phyloP scores from a whole-genome alignment of 2,113 vertebrate species.

The Cyanoramphus novaezelandiae region DNA sequence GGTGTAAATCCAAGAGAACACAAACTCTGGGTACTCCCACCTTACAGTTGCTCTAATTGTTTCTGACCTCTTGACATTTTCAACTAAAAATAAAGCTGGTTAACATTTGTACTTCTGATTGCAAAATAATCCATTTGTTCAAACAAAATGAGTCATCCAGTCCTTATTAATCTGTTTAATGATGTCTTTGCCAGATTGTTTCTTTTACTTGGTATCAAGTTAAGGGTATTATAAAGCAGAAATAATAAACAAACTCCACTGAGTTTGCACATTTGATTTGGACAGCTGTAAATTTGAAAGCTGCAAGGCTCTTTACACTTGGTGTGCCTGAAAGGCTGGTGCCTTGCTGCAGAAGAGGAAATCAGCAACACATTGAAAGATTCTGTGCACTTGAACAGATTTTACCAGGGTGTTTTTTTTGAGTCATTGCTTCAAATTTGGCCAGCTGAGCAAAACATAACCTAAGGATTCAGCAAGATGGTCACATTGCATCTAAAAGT shows the following conservation, averaged over 20 bases:
- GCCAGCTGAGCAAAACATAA: neutral
- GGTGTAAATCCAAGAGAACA: conserved; percentile 66
- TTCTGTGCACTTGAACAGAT: neutral
- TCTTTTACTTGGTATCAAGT: conserved; percentile 52
- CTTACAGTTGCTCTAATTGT: conserved; percentile 58
- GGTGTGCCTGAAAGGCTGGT: neutral
- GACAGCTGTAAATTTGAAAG: conserved; percentile 3
- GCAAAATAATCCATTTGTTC: conserved; percentile 69
- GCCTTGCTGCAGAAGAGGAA: neutral
- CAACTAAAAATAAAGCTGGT: conserved; percentile 71
- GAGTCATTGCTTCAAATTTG: neutral
- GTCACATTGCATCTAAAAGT: neutral
- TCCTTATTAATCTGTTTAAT: conserved; percentile 51
- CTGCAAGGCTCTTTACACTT: neutral
- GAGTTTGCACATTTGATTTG: neutral
- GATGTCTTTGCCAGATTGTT: conserved; percentile 56
- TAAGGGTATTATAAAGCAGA: conserved; percentile 35
- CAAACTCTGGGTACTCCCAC: conserved; percentile 45
- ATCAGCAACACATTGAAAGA: accelerated
- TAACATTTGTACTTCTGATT: conserved; percentile 71
- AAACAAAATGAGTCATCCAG: conserved; percentile 61
- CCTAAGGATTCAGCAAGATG: neutral
- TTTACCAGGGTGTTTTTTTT: neutral
- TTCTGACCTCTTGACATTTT: conserved; percentile 69
- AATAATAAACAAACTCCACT: conserved; percentile 42